phyloP scores from a whole-genome alignment of 2,888 invertebrate species.

The Silvanus unidentatus region DNA sequence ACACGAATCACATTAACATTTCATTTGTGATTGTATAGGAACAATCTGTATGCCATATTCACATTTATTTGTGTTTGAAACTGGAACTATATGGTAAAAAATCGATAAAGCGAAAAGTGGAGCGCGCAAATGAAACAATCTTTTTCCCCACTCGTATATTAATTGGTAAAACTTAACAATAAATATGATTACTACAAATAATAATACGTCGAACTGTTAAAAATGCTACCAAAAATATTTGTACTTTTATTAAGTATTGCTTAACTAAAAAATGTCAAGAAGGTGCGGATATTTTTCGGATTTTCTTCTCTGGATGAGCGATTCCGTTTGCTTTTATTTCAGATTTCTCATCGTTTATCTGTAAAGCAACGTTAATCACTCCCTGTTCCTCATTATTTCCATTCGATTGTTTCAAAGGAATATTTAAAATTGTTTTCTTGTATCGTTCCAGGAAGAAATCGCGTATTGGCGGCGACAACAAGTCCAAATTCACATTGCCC shows the following conservation, averaged over 20 bases:
- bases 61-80: no score
- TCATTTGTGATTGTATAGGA: no score
- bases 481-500: constrained; percentile 57
- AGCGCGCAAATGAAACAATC: no score
- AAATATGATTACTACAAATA: no score
- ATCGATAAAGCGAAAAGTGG: no score
- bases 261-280: not conserved
- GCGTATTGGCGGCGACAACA: constrained; percentile 63
- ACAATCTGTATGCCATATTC: no score
- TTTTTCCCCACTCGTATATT: no score
- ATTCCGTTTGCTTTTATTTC: constrained; percentile 7
- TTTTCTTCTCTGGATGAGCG: constrained; percentile 6
- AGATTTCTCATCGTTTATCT: constrained; percentile 27
- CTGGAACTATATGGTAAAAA: no score
- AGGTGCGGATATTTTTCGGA: constrained; percentile 16
- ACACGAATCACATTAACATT: no score
- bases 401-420: constrained; percentile 29
- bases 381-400: constrained; percentile 23
- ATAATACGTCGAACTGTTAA: no score
- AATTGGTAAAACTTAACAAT: no score
- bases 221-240: not conserved
- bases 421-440: constrained; percentile 43
- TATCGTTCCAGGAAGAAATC: constrained; percentile 50
- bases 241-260: not conserved
- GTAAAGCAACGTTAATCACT: constrained; percentile 31